These are phyloP conservation scores for Borostomias antarcticus DNA, from an alignment of 2,797 vertebrate species.

Conservation along the genomic window DNA sequence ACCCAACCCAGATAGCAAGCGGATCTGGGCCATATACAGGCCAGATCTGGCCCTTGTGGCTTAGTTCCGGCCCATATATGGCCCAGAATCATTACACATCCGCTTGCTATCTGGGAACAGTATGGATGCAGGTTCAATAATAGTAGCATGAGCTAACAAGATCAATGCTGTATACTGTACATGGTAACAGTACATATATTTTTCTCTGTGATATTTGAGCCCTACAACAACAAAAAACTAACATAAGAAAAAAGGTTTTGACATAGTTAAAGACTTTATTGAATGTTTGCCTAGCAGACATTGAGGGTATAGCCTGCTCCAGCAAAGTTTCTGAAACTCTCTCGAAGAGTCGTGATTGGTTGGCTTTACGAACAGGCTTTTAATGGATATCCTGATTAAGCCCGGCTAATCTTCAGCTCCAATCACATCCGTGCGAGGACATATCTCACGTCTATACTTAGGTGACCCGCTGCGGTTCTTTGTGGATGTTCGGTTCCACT, in stretches of 20 bases:
- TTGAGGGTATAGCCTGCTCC: conserved; percentile 2
- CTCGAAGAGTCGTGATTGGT: conserved; percentile 26
- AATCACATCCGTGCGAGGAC: conserved; percentile 70
- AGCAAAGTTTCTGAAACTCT: conserved; percentile 32
- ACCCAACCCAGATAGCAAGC: not conserved
- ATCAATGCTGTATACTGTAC: too few species aligned
- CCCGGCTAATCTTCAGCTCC: conserved; percentile 63
- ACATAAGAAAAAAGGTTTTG: not conserved
- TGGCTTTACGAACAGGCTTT: conserved; percentile 36
- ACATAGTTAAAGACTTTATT: conserved; percentile 1
- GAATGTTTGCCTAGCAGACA: conserved; percentile 1
- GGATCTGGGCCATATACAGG: not conserved
- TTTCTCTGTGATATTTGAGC: not conserved
- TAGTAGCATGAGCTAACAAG: too few species aligned
- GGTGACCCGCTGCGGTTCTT: conserved; percentile 67
- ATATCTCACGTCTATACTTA: conserved; percentile 68
- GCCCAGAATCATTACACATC: too few species aligned
- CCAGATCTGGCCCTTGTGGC: too few species aligned
- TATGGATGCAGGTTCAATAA: too few species aligned
- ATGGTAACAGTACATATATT: too few species aligned
- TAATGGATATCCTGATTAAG: conserved; percentile 62
- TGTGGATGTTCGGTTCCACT: conserved; percentile 63
- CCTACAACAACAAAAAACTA: too few species aligned
- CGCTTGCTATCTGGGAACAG: too few species aligned
- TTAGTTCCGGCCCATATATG: too few species aligned